Evolutionary conservation across 2,888 invertebrate genomes (phyloP), one percentile per base, ranked within the genome.

Genomic region (Meandrusa payeni): DNA sequence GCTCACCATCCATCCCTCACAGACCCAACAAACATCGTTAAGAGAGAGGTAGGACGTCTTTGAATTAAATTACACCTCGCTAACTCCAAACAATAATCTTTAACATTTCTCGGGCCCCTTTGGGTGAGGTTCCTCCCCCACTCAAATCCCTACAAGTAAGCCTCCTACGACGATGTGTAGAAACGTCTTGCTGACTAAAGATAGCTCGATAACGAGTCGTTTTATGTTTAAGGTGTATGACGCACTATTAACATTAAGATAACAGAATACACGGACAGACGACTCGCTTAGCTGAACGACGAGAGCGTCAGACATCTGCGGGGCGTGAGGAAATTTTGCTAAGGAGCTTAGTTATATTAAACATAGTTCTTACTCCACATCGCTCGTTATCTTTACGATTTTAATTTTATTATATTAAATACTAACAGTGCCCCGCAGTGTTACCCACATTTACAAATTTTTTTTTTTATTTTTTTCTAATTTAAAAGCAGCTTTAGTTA

Each of bases 71-170:
- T 80, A 81, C 74, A 75, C 83, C 79, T 82, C 67, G 67, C 70
- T 78, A 74, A 79, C 80, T 82, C 70, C 69, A 71, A 76, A 83
- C 83, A 83, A 83, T 85, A 82, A 83, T 81, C 83, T 81, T 77
- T 69, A 75, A 70, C 76, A 67, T 69, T 61, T 58, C 61, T 64
- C 59, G 55, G 52, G 24, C 46, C 50, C 51, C 56, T 43, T 31
- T n/a, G n/a, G n/a, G n/a, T n/a, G n/a, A n/a, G n/a, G 44, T 40
- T 49, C 53, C 44, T 44, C 48, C 47, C 52, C 47, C 22, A 33
- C 27, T 46, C 15, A 27, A 13, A 28, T 32, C 28, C 48, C 46
- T 37, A 28, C 26, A 20, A 54, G 61, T 70, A 71, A 74, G 69
- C 67, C 74, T 68, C 70, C 76, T 70, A 73, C 75, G 70, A 68